Evolutionary conservation across 2,113 vertebrate species (phyloP).

Genomic region (Conger conger): DNA sequence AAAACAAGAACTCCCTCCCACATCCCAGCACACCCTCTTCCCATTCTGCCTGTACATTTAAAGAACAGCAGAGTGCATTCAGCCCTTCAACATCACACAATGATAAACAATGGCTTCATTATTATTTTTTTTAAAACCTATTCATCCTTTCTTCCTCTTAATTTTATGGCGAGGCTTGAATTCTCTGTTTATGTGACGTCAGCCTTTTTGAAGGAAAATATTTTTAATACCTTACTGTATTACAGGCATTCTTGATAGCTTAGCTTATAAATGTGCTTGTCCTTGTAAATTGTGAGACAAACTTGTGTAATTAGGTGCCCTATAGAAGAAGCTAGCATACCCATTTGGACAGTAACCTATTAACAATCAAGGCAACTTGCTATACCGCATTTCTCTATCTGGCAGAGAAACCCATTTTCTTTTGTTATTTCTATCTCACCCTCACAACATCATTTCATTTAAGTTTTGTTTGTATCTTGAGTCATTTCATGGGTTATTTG

Average conservation of each 20-base stretch:
- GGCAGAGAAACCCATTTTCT: background rate
- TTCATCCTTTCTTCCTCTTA: background rate
- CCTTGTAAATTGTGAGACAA: background rate
- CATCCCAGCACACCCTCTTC: background rate
- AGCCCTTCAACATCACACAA: background rate
- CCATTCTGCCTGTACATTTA: no score
- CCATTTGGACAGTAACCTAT: background rate
- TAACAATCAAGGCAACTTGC: background rate
- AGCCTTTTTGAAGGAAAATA: background rate
- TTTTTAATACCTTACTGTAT: background rate
- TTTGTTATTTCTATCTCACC: conserved; percentile 16
- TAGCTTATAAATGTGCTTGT: background rate
- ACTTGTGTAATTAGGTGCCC: background rate
- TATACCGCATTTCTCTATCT: background rate
- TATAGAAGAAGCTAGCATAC: no score
- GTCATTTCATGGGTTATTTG: conserved; percentile 56
- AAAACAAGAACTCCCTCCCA: background rate
- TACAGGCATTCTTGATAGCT: background rate
- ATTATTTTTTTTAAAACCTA: background rate
- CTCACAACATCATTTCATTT: conserved; percentile 9
- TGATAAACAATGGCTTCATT: background rate
- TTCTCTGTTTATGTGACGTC: background rate
- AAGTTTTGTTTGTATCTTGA: conserved; percentile 30
- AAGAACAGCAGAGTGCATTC: background rate
- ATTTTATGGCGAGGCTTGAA: no score